A percentile compares a stretch with the other conserved stretches of the same genome.
Conservation (phyloP, 2,113 vertebrate genomes). For the Riparia riparia region DNA sequence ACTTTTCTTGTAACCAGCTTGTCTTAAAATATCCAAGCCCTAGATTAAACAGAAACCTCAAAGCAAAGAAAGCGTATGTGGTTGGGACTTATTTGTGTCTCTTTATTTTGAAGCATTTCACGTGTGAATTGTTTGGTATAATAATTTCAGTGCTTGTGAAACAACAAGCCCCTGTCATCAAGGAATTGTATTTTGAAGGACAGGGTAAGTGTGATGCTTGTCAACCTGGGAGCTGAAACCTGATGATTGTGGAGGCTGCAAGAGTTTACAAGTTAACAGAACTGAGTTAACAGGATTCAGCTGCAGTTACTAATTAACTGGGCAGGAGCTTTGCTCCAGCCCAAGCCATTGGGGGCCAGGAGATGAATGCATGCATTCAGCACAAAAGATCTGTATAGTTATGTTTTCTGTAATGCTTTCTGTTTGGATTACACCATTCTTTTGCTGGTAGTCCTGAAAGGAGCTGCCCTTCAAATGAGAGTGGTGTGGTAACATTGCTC, state of each 20-base stretch:
- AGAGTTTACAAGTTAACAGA: not conserved
- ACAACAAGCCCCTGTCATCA: not conserved
- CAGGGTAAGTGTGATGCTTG: not conserved
- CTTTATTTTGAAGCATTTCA: not conserved
- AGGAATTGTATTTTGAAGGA: not conserved
- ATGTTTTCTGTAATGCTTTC: not conserved
- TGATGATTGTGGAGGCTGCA: not conserved
- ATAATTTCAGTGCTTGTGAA: not conserved
- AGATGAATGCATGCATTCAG: not conserved
- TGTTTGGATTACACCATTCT: not conserved
- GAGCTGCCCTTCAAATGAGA: not conserved
- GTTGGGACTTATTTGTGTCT: not conserved
- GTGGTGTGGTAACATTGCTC: not conserved
- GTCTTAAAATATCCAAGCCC: not conserved
- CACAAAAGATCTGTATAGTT: not conserved
- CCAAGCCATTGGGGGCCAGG: not conserved
- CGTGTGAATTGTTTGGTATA: not conserved
- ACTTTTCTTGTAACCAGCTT: not conserved
- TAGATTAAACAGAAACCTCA: not conserved
- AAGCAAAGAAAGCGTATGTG: not conserved
- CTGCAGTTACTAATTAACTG: conserved; percentile 57
- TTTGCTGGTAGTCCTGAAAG: not conserved
- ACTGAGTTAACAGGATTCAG: not conserved
- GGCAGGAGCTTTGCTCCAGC: not conserved
- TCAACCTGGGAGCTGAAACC: not conserved